A percentile compares a stretch with the other conserved stretches of the same genome.
phyloP scores from a whole-genome alignment of 2,888 invertebrate species.

The Tipula helvola region DNA sequence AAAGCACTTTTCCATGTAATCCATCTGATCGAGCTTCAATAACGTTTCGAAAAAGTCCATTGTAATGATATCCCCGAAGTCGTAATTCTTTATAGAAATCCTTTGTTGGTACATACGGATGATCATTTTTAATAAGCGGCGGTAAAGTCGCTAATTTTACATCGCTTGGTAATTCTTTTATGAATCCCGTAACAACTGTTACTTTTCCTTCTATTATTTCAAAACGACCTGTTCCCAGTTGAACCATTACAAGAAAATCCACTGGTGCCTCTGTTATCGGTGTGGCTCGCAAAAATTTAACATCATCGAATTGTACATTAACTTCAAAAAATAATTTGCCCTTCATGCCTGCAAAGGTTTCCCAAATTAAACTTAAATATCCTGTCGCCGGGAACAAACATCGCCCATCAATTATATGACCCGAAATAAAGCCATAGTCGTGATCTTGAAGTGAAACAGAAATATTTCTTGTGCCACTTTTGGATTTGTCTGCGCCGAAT shows the following conservation, averaged over 20 bases:
- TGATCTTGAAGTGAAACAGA: conserved; percentile 48
- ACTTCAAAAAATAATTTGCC: background rate
- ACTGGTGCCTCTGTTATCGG: conserved; percentile 52
- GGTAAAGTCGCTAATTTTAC: conserved; percentile 21
- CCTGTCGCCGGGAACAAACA: conserved; percentile 61
- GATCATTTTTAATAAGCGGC: conserved; percentile 20
- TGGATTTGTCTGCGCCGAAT: conserved; percentile 52
- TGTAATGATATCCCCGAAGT: conserved; percentile 35
- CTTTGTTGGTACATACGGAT: conserved; percentile 38
- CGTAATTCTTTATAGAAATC: conserved; percentile 22
- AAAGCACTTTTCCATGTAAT: conserved; percentile 36
- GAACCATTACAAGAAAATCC: conserved; percentile 40
- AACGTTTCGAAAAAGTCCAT: conserved; percentile 28
- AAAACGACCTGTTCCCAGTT: conserved; percentile 46
- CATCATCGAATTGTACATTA: conserved; percentile 59
- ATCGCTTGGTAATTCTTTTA: conserved; percentile 40
- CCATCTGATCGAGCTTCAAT: conserved; percentile 29
- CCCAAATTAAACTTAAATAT: conserved; percentile 68
- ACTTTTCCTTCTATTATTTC: conserved; percentile 55
- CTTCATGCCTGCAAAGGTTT: conserved; percentile 58
- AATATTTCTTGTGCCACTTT: conserved; percentile 51
- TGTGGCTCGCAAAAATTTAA: conserved; percentile 72
- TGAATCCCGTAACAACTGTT: conserved; percentile 56
- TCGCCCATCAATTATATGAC: conserved; percentile 73
- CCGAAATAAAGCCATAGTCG: conserved; percentile 56